Percentiles rank a stretch among this genome's conserved stretches.
phyloP scores from a whole-genome alignment of 2,888 invertebrate genomes.

The Dioctria linearis region DNA sequence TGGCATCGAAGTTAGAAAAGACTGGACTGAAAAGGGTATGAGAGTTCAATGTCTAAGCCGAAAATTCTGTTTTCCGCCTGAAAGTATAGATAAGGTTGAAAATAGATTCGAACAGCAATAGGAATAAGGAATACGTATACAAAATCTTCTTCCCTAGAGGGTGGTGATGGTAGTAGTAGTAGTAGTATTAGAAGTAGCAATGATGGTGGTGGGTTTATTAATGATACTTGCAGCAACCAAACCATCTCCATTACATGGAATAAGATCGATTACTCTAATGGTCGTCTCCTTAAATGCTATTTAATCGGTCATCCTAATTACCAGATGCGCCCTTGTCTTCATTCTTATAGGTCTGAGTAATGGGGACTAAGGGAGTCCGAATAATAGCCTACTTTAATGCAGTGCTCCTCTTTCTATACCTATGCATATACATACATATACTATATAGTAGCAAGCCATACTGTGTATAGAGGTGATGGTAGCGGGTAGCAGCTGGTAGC shows the following conservation, averaged over 20 bases:
- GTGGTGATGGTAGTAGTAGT: not conserved
- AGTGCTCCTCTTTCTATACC: not conserved
- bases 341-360: constrained; percentile 5
- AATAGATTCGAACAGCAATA: no score
- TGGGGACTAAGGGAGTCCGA: not conserved
- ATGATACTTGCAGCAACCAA: constrained; percentile 34
- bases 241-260: constrained; percentile 2
- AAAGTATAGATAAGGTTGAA: no score
- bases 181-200: no score
- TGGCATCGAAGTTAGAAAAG: not conserved
- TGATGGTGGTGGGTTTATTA: not conserved
- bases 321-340: constrained; percentile 49
- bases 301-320: constrained; percentile 51
- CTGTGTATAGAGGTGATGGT: no score
- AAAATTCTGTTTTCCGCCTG: no score
- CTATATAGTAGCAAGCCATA: not conserved
- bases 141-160: not conserved
- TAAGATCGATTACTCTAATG: constrained; percentile 36
- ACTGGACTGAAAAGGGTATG: no score
- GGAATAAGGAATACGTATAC: not conserved
- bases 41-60: no score
- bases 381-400: constrained; percentile 42
- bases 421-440: not conserved
- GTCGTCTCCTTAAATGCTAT: constrained; percentile 38
- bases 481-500: no score